Base-by-base conservation (phyloP, 1,140 invertebrate genomes). In the Portunus trituberculatus region DNA sequence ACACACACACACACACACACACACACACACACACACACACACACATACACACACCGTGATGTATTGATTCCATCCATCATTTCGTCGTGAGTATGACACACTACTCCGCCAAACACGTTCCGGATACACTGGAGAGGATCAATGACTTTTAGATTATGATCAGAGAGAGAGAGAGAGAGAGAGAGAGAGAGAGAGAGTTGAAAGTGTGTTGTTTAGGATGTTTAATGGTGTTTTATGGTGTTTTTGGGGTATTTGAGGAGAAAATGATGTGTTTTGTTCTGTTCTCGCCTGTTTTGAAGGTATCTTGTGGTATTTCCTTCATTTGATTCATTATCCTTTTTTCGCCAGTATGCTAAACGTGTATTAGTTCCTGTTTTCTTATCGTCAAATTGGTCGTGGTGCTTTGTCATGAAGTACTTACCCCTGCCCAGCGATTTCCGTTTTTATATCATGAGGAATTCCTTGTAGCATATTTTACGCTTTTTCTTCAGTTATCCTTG, bases 31-130 rank as follows among this genome's bases (percentile, higher is more conserved):
- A 76, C 67, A 76, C 67, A 76, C 67, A 76, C 67, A 76, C 59
- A 25, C 20, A 76, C 59, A 76, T 20, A 25, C 59, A 76, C 59
- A n/a, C 67, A 76, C 20, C 12, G n/a, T 76, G 67, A 76, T 8
- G n/a, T 76, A 76, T 76, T n/a, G 67, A 76, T 76, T 76, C 67
- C 67, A 76, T 76, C 67, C 67, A n/a, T 76, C 67, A n/a, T 76
- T 25, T 0, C 67, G 1, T n/a, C 67, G 67, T 76, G 67, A 76
- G 67, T 76, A 12, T n/a, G n/a, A 76, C 25, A 76, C 67, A 76
- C 25, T 76, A 7, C 10, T 76, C 67, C n/a, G 67, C 67, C 67
- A 76, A 76, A 76, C 67, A 76, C 8, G 16, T n/a, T 76, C 20
- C 67, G n/a, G 20, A 76, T n/a, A 76, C 67, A 76, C 67, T n/a